Evolutionary conservation across 2,888 invertebrate species (phyloP).

Genomic region (Villa cingulata): DNA sequence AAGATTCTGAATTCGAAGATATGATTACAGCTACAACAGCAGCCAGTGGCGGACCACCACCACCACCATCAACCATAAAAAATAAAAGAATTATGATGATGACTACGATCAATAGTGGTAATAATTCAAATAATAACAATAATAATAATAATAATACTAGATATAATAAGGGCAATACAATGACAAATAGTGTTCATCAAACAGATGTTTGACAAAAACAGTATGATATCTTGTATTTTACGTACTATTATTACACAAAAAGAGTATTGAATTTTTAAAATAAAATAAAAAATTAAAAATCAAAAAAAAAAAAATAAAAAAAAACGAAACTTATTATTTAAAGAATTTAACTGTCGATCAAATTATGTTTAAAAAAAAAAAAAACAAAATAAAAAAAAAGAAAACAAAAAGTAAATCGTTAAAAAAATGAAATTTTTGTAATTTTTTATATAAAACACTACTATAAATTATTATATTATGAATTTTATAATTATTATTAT

Average conservation of each 20-base stretch:
- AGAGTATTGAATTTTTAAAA: constrained; percentile 1
- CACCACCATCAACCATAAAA: background rate
- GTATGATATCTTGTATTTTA: background rate
- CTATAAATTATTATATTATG: too few relatives aligned
- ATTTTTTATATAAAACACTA: too few relatives aligned
- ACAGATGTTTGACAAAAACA: constrained; percentile 19
- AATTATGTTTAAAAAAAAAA: too few relatives aligned
- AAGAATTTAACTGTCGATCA: too few relatives aligned
- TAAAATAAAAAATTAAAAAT: background rate
- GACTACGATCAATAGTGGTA: background rate
- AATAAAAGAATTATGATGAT: background rate
- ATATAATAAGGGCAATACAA: constrained; percentile 16
- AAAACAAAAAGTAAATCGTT: too few relatives aligned
- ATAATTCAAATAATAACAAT: background rate
- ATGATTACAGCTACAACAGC: constrained; percentile 3
- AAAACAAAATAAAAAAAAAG: too few relatives aligned
- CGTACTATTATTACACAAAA: constrained; percentile 1
- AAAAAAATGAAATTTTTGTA: too few relatives aligned
- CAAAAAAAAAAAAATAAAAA: background rate
- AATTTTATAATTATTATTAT: too few relatives aligned
- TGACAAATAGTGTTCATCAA: constrained; percentile 21
- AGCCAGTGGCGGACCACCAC: background rate
- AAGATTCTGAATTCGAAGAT: constrained; percentile 66
- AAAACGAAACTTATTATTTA: too few relatives aligned
- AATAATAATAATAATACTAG: background rate